These are phyloP conservation scores for Microcebus murinus DNA, from an alignment of 2,113 vertebrate genomes.

Conservation along the genomic window DNA sequence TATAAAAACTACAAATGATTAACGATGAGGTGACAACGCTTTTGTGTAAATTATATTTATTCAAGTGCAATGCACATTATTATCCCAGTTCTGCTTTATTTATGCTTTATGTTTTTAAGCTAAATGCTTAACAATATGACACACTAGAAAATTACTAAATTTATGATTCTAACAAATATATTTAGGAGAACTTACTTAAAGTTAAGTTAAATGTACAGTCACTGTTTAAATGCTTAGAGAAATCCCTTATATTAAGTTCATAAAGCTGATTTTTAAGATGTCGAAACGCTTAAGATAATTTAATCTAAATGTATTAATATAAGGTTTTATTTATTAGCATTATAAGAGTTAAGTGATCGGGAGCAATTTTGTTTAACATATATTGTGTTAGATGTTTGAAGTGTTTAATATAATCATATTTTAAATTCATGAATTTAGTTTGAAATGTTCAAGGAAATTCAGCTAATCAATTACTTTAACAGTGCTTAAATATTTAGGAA, in stretches of 20 bases:
- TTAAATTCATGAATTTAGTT: conserved; percentile 16
- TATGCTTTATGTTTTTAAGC: background rate
- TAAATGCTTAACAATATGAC: background rate
- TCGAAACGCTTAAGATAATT: background rate
- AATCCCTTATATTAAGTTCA: background rate
- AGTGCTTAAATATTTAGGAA: background rate
- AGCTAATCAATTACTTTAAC: background rate
- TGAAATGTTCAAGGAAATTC: conserved; percentile 7
- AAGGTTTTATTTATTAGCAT: background rate
- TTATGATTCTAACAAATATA: conserved; percentile 11
- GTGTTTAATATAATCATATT: background rate
- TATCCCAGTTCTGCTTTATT: background rate
- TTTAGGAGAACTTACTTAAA: background rate
- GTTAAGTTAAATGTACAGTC: background rate
- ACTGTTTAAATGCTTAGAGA: background rate
- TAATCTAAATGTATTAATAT: background rate
- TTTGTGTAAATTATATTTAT: background rate
- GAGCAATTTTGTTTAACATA: background rate
- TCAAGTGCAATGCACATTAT: background rate
- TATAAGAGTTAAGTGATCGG: background rate
- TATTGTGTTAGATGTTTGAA: background rate
- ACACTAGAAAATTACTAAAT: background rate
- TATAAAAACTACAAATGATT: background rate
- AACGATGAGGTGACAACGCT: background rate
- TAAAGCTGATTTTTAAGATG: conserved; percentile 39